phyloP scores from a whole-genome alignment of 2,797 vertebrate species.

The Chelon labrosus region DNA sequence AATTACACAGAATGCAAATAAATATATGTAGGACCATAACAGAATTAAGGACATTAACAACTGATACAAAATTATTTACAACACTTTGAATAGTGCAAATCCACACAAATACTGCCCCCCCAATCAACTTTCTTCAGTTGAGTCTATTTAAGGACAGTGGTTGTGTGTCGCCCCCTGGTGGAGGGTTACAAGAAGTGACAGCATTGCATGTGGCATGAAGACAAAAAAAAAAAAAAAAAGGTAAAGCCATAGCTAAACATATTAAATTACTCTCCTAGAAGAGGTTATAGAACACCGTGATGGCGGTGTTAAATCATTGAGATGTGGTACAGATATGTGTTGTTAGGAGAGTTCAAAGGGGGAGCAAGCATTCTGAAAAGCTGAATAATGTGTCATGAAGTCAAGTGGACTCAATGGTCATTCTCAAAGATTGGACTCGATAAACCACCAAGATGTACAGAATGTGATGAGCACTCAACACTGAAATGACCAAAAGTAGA shows the following conservation, averaged over 20 bases:
- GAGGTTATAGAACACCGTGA: slow-evolving; percentile 4
- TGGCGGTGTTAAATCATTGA: slow-evolving; percentile 26
- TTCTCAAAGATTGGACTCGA: slow-evolving; percentile 28
- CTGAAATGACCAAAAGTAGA: slow-evolving; percentile 59
- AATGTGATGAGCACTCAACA: slow-evolving; percentile 44
- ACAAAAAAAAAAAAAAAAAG: slow-evolving; percentile 21
- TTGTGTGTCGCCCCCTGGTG: slow-evolving; percentile 68
- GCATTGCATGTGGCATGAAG: slow-evolving; percentile 50
- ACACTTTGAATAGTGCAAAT: slow-evolving; percentile 87
- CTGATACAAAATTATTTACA: slow-evolving; percentile 85
- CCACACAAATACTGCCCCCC: slow-evolving; percentile 72
- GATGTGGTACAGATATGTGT: slow-evolving; percentile 47
- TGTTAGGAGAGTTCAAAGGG: slow-evolving; percentile 35
- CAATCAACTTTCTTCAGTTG: slow-evolving; percentile 67
- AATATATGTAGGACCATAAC: slow-evolving; percentile 79
- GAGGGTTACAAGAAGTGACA: slow-evolving; percentile 47
- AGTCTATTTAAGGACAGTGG: slow-evolving; percentile 66
- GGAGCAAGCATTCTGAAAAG: slow-evolving; percentile 26
- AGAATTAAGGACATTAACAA: slow-evolving; percentile 81
- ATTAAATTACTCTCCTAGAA: slow-evolving; percentile 14
- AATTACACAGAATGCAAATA: slow-evolving; percentile 86
- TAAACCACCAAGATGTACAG: slow-evolving; percentile 42
- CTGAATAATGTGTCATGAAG: slow-evolving; percentile 44
- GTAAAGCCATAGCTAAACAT: not conserved
- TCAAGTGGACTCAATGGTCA: slow-evolving; percentile 35